Conservation (phyloP, 2,113 vertebrate species). For the Lucifuga dentata region DNA sequence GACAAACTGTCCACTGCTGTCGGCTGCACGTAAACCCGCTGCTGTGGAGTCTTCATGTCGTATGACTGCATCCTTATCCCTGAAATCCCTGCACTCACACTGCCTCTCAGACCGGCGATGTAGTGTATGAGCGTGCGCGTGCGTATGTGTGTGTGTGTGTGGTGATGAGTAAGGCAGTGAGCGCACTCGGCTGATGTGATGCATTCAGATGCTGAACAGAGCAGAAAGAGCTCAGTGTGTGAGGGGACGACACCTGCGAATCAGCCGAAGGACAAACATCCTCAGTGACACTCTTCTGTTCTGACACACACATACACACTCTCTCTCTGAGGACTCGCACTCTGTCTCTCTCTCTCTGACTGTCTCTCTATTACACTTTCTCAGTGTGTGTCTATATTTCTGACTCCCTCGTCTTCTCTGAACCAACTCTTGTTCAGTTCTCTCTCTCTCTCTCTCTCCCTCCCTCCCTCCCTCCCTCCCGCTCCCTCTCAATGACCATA, state of each 20-base stretch:
- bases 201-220: conserved; percentile 72
- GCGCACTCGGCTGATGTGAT: conserved; percentile 69
- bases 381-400: conserved; percentile 36
- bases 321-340: no score
- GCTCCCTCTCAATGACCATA: not conserved
- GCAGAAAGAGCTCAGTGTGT: conserved; percentile 78
- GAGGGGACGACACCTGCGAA: conserved; percentile 73
- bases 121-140: conserved; percentile 8
- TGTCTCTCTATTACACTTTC: conserved; percentile 23
- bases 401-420: not conserved
- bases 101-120: conserved; percentile 6
- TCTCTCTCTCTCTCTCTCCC: conserved; percentile 17
- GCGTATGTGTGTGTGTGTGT: conserved; percentile 31
- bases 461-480: conserved; percentile 6
- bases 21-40: not conserved
- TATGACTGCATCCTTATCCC: conserved; percentile 33
- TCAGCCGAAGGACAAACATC: conserved; percentile 57
- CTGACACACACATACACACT: conserved; percentile 11
- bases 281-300: conserved; percentile 50
- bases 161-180: conserved; percentile 59
- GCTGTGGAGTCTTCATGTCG: not conserved
- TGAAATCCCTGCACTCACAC: conserved; percentile 16
- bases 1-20: conserved; percentile 43
- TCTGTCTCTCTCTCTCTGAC: not conserved
- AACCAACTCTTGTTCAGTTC: conserved; percentile 13